These are phyloP conservation scores for Bathynomus jamesi DNA, from an alignment of 1,140 invertebrate species.

Conservation along the genomic window DNA sequence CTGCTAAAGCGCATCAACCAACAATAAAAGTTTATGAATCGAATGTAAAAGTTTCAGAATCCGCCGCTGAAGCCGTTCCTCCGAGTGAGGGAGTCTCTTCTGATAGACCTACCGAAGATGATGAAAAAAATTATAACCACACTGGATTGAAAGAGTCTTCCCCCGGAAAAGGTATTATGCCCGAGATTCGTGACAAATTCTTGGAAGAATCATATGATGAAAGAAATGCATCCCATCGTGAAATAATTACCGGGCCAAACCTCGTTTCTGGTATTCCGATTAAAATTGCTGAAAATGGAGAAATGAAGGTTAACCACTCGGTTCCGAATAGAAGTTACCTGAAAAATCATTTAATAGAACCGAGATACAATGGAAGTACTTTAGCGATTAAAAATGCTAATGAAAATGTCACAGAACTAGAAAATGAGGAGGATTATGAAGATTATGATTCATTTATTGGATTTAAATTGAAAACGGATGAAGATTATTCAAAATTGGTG, in stretches of 20 bases:
- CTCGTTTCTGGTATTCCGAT: no score
- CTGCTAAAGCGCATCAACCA: neutral
- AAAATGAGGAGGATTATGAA: neutral
- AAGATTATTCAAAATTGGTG: neutral
- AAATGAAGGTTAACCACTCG: neutral
- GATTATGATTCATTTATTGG: neutral
- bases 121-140: neutral
- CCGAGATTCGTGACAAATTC: no score
- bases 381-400: neutral
- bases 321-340: neutral
- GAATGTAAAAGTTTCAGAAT: slow-evolving; percentile 8
- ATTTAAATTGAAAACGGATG: neutral
- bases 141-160: neutral
- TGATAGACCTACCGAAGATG: neutral
- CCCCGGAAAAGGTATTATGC: no score
- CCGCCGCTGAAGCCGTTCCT: neutral
- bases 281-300: neutral
- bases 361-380: neutral
- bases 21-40: neutral
- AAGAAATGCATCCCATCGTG: no score
- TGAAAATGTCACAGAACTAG: neutral
- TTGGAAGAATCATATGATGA: no score
- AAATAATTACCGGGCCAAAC: no score
- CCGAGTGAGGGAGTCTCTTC: neutral
- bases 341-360: no score